Evolutionary conservation across 2,113 vertebrate species (phyloP), one percentile per base, ranked within the genome.

Genomic region (Perca flavescens): DNA sequence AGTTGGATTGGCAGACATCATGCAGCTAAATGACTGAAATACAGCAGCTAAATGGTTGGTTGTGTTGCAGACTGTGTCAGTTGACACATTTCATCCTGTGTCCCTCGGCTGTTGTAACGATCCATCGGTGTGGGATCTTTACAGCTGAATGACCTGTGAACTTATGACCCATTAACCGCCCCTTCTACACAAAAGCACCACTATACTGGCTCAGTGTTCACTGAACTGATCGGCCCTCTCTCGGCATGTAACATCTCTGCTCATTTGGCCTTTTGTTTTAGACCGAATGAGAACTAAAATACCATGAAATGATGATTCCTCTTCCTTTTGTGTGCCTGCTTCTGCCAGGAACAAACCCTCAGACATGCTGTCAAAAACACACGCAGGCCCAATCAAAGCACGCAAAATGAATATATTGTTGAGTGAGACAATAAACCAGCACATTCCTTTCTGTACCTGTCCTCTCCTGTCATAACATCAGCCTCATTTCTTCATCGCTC

Each of bases 391-490:
- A 46, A 22, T 25, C 36, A 43, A 68, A 50, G 13, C 54, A 19
- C 34, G 21, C 31, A 78, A 34, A 16, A 28, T 22, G 31, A 53
- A n/a, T 47, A n/a, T 7, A 22, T 3, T 63, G 57, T 36, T 72
- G 46, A 74, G 28, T 67, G 52, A 78, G 28, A 73, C 43, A 72
- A 61, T 81, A 56, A 68, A 40, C 46, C 78, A 10, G 16, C 47
- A 2, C 22, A 52, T 66, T 84, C 62, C 69, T 34, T 36, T n/a
- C 49, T 50, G 12, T 22, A 22, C 47, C 47, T 40, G 5, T 77
- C 25, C 47, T 72, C 34, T 65, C 16, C 69, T 57, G 61, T 52
- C 54, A 60, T 43, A 70, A 57, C 43, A 25, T 36, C 31, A 46
- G 22, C 10, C 13, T 15, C 13, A 9, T 40, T 56, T 49, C 47